Percentiles rank a stretch among this genome's conserved stretches.
Evolutionary conservation across 2,888 invertebrate species (phyloP).

Genomic region (Lamproptera curius): DNA sequence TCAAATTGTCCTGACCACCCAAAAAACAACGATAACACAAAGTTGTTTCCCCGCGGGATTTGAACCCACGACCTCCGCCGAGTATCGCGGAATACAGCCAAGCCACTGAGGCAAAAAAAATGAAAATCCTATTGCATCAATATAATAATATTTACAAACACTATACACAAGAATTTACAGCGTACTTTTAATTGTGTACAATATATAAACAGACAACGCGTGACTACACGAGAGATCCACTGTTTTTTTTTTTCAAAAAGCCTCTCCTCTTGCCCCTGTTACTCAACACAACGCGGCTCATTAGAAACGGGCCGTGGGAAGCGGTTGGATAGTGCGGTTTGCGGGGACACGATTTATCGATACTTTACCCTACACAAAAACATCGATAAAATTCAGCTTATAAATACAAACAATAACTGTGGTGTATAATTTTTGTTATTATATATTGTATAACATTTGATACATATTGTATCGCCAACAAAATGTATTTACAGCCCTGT

Average conservation of each 20-base stretch:
- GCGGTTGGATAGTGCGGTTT: slow-evolving; percentile 40
- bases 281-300: slow-evolving; percentile 71
- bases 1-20: too few species aligned
- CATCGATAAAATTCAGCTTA: not conserved
- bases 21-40: too few species aligned
- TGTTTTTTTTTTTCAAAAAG: slow-evolving; percentile 25
- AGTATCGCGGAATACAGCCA: too few species aligned
- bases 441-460: not conserved
- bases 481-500: not conserved
- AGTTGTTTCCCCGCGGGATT: too few species aligned
- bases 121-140: too few species aligned
- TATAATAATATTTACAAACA: too few species aligned
- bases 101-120: too few species aligned
- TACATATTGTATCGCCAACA: not conserved
- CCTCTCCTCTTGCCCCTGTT: slow-evolving; percentile 39
- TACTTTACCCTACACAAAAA: not conserved
- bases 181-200: not conserved
- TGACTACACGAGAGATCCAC: slow-evolving; percentile 14
- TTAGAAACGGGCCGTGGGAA: slow-evolving; percentile 73
- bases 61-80: too few species aligned
- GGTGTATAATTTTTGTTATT: not conserved
- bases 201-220: slow-evolving; percentile 7
- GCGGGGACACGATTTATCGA: slow-evolving; percentile 12
- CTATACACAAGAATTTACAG: too few species aligned
- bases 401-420: not conserved